Evolutionary conservation across 2,888 invertebrate species (phyloP).

Genomic region (Polydrusus cervinus): DNA sequence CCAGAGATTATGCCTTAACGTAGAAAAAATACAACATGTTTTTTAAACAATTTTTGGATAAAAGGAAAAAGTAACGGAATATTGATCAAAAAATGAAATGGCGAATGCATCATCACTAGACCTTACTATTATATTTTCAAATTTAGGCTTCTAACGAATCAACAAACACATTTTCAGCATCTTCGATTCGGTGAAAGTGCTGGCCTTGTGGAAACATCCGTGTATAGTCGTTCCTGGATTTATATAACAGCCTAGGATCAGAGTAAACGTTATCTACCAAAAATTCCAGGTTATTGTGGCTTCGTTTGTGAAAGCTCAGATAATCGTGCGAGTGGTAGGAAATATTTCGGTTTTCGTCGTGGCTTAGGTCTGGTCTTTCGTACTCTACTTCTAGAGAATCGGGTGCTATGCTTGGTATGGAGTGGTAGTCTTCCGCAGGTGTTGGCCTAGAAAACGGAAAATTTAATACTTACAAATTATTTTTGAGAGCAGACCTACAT

Average conservation of each 20-base stretch:
- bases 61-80: too few relatives aligned
- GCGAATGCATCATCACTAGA: too few relatives aligned
- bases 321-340: slow-evolving; percentile 50
- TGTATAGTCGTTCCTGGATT: slow-evolving; percentile 24
- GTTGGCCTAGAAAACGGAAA: slow-evolving; percentile 33
- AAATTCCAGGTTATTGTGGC: slow-evolving; percentile 41
- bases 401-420: slow-evolving; percentile 67
- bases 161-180: slow-evolving; percentile 59
- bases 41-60: too few relatives aligned
- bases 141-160: slow-evolving; percentile 64
- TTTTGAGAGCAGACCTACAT: too few relatives aligned
- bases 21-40: too few relatives aligned
- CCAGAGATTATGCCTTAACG: too few relatives aligned
- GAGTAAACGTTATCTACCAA: slow-evolving; percentile 51
- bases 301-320: slow-evolving; percentile 31
- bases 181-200: slow-evolving; percentile 21
- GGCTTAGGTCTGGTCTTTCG: slow-evolving; percentile 3
- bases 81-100: too few relatives aligned
- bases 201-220: not conserved
- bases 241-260: slow-evolving; percentile 48
- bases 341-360: slow-evolving; percentile 40
- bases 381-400: slow-evolving; percentile 67
- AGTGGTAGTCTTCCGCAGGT: slow-evolving; percentile 43
- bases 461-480: not conserved
- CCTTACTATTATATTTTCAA: too few relatives aligned